Evolutionary conservation across 2,888 invertebrate species (phyloP).

Genomic region (Eupithecia pulchellata): DNA sequence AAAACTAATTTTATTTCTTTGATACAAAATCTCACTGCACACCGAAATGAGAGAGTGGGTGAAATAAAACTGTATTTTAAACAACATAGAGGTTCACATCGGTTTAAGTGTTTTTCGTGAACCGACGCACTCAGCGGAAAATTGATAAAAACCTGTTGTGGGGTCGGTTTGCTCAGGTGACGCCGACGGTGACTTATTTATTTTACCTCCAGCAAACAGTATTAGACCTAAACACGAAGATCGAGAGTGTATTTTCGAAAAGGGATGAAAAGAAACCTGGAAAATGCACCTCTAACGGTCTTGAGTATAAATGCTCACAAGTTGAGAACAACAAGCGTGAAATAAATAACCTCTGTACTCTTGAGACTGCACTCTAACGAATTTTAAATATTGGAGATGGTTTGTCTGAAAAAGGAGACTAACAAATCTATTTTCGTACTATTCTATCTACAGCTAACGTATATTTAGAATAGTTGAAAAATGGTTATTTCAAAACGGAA

Average conservation of each 20-base stretch:
- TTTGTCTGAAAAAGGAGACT: slow-evolving; percentile 25
- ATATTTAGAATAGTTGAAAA: background rate
- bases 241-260: slow-evolving; percentile 51
- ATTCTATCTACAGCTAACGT: background rate
- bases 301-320: slow-evolving; percentile 71
- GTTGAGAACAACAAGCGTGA: slow-evolving; percentile 68
- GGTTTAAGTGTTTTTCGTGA: slow-evolving; percentile 75
- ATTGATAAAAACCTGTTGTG: slow-evolving; percentile 83
- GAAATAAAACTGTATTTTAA: slow-evolving; percentile 50
- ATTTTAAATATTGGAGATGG: slow-evolving; percentile 63
- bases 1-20: slow-evolving; percentile 24
- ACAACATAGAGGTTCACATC: slow-evolving; percentile 61
- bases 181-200: slow-evolving; percentile 76
- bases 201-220: slow-evolving; percentile 53
- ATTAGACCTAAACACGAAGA: slow-evolving; percentile 48
- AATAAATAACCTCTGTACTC: slow-evolving; percentile 59
- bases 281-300: slow-evolving; percentile 69
- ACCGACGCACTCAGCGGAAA: slow-evolving; percentile 81
- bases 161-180: slow-evolving; percentile 76
- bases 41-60: slow-evolving; percentile 26
- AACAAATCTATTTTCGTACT: slow-evolving; percentile 28
- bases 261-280: slow-evolving; percentile 63
- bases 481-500: background rate
- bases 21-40: slow-evolving; percentile 28
- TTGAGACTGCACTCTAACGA: slow-evolving; percentile 54